Percentiles rank a stretch among this genome's conserved stretches.
phyloP scores from a whole-genome alignment of 2,888 invertebrate genomes.

The Parelbella ahira region DNA sequence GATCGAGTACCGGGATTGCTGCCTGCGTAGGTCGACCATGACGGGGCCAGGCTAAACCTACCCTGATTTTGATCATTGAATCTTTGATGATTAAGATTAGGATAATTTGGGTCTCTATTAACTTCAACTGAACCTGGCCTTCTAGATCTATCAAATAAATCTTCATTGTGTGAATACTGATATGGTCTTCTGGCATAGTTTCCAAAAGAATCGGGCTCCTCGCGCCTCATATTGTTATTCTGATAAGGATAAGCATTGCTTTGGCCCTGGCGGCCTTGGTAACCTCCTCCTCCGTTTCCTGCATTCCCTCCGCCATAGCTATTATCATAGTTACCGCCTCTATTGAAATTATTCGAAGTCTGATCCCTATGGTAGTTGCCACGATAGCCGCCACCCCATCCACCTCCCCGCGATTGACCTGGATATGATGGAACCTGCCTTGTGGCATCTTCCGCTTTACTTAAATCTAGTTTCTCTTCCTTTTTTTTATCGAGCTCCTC shows the following conservation, averaged over 20 bases:
- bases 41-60: slow-evolving; percentile 34
- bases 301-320: slow-evolving; percentile 27
- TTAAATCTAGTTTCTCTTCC: slow-evolving; percentile 42
- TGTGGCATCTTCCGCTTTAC: slow-evolving; percentile 45
- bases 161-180: slow-evolving; percentile 41
- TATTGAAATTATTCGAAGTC: slow-evolving; percentile 34
- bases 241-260: slow-evolving; percentile 31
- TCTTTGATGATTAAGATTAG: slow-evolving; percentile 24
- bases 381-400: slow-evolving; percentile 66
- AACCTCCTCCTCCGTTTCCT: slow-evolving; percentile 33
- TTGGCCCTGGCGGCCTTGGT: slow-evolving; percentile 41
- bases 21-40: slow-evolving; percentile 43
- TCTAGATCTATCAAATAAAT: slow-evolving; percentile 37
- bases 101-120: slow-evolving; percentile 29
- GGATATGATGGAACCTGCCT: slow-evolving; percentile 83
- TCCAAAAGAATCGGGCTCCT: slow-evolving; percentile 40
- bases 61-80: slow-evolving; percentile 29
- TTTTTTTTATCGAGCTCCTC: slow-evolving; percentile 16
- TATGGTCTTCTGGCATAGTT: slow-evolving; percentile 49
- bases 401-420: slow-evolving; percentile 74
- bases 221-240: slow-evolving; percentile 39
- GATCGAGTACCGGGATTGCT: slow-evolving; percentile 23
- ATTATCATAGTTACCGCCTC: slow-evolving; percentile 35
- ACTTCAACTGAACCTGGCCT: slow-evolving; percentile 27
- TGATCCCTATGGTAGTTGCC: slow-evolving; percentile 55